Conservation (phyloP, 1,140 invertebrate genomes). For the Leptinotarsa texana region DNA sequence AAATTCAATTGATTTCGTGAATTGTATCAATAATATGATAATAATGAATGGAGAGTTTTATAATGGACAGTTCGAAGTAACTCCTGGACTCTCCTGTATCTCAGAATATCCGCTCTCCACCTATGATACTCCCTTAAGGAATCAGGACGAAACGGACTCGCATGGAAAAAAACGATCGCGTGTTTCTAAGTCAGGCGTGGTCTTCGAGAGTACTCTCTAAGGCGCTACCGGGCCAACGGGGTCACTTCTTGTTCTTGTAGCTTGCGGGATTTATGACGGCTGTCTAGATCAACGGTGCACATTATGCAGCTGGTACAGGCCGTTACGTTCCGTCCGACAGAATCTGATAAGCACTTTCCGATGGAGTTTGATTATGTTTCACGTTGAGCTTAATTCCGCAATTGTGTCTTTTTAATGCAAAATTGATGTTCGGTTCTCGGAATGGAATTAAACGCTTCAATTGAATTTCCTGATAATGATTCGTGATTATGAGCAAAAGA, state of each 20-base stretch:
- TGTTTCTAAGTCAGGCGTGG: slow-evolving; percentile 39
- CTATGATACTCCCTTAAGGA: background rate
- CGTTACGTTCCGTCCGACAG: background rate
- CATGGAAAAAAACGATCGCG: slow-evolving; percentile 28
- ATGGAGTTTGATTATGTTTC: too few species aligned
- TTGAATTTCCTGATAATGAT: too few species aligned
- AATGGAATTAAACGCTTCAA: too few species aligned
- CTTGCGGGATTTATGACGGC: slow-evolving; percentile 7
- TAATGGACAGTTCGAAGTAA: too few species aligned
- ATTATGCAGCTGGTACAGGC: slow-evolving; percentile 7
- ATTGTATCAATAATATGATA: too few species aligned
- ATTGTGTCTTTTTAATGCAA: too few species aligned
- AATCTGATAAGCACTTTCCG: too few species aligned
- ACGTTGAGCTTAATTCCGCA: too few species aligned
- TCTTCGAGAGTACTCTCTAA: slow-evolving; percentile 24
- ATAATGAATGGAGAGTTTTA: too few species aligned
- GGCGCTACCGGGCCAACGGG: slow-evolving; percentile 39
- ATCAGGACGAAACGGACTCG: slow-evolving; percentile 20
- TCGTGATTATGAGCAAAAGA: too few species aligned
- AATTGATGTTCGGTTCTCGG: too few species aligned
- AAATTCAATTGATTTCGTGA: too few species aligned
- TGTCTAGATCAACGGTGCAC: background rate
- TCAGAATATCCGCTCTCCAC: background rate
- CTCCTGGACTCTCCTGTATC: background rate
- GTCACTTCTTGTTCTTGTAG: slow-evolving; percentile 23